Conservation (phyloP, 2,888 invertebrate species). For the Nasonia oneida region DNA sequence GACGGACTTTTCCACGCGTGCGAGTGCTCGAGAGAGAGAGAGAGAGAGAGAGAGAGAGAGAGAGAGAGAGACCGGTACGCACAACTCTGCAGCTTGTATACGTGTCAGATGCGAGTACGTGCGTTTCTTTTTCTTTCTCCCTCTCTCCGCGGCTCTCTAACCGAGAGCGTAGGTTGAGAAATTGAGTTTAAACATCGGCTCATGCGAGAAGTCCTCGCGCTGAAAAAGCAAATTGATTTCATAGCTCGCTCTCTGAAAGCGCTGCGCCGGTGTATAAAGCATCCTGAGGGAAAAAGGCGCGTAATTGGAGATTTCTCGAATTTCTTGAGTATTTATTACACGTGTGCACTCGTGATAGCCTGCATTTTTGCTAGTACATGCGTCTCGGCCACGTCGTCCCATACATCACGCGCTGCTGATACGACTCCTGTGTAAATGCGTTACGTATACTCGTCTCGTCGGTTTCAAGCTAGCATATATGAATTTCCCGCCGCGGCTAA, state of each 20-base stretch:
- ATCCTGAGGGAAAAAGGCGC: slow-evolving; percentile 41
- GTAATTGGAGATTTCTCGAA: slow-evolving; percentile 58
- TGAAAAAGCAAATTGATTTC: slow-evolving; percentile 52
- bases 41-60: too few relatives aligned
- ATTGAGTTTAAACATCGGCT: slow-evolving; percentile 52
- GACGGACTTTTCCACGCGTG: slow-evolving; percentile 18
- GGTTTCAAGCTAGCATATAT: too few relatives aligned
- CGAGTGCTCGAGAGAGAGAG: background rate
- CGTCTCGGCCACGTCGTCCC: slow-evolving; percentile 1
- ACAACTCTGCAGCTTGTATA: background rate
- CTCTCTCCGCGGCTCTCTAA: background rate
- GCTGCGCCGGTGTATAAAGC: slow-evolving; percentile 28
- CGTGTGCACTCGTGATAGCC: background rate
- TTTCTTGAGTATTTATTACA: slow-evolving; percentile 51
- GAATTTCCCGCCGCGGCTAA: too few relatives aligned
- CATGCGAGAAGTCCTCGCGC: slow-evolving; percentile 18
- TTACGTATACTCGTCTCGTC: too few relatives aligned
- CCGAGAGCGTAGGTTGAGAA: slow-evolving; percentile 41
- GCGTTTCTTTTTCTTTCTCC: slow-evolving; percentile 3
- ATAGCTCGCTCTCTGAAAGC: slow-evolving; percentile 26
- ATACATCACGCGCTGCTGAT: background rate
- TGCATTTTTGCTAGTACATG: slow-evolving; percentile 13
- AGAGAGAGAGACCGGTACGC: background rate
- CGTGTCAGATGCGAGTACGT: background rate
- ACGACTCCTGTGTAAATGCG: background rate